Conservation (phyloP, 2,797 vertebrate genomes). For the Natrix natrix region DNA sequence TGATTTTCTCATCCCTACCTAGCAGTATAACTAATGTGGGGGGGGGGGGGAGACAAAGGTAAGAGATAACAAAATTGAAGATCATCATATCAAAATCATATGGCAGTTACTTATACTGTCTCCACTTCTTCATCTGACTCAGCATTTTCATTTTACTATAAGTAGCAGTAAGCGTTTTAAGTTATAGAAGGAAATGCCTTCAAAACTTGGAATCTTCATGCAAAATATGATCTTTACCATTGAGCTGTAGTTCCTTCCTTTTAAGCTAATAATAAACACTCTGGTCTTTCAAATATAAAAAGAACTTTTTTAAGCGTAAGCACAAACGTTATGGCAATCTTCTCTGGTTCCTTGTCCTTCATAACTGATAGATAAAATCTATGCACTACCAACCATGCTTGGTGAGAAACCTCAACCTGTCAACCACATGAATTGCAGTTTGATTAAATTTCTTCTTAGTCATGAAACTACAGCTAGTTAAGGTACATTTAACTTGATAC, state of each 20-base stretch:
- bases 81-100: not conserved
- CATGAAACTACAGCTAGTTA: not conserved
- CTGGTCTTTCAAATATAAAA: not conserved
- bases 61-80: not conserved
- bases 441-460: not conserved
- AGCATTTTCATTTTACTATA: not conserved
- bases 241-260: not conserved
- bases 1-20: not conserved
- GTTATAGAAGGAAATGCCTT: not conserved
- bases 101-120: not conserved
- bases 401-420: not conserved
- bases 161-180: not conserved
- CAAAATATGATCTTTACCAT: not conserved
- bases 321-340: not conserved
- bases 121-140: not conserved
- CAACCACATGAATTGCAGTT: not conserved
- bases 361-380: not conserved
- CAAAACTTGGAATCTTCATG: not conserved
- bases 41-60: too few species aligned
- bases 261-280: not conserved
- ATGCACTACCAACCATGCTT: not conserved
- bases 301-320: not conserved
- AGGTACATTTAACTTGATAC: not conserved
- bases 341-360: not conserved
- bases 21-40: not conserved